Evolutionary conservation across 2,888 invertebrate species (phyloP).

Genomic region (Celastrina argiolus): DNA sequence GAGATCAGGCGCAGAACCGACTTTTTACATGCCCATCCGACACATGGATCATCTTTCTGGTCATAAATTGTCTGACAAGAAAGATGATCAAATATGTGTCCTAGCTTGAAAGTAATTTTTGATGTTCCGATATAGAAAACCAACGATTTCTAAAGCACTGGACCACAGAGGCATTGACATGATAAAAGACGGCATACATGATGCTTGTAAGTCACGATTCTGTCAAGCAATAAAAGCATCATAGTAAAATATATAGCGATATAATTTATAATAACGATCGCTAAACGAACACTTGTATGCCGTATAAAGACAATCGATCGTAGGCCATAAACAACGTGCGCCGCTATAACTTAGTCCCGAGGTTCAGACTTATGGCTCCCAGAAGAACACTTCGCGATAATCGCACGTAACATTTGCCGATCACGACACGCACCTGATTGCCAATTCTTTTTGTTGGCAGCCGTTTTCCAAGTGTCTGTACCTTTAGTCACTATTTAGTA

Average conservation of each 20-base stretch:
- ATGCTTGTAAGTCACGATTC: neutral
- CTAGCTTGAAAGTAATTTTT: too few species aligned
- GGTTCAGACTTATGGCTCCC: slow-evolving; percentile 48
- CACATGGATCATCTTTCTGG: too few species aligned
- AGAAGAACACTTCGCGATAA: slow-evolving; percentile 53
- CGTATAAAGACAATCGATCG: slow-evolving; percentile 43
- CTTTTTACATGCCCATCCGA: too few species aligned
- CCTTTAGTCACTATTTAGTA: too few species aligned
- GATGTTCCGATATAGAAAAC: too few species aligned
- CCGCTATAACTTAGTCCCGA: slow-evolving; percentile 22
- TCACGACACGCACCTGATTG: slow-evolving; percentile 41
- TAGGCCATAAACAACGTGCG: slow-evolving; percentile 41
- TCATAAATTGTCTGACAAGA: too few species aligned
- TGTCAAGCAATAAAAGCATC: slow-evolving; percentile 23
- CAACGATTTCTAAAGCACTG: too few species aligned
- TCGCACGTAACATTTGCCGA: slow-evolving; percentile 42
- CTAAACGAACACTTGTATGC: slow-evolving; percentile 32
- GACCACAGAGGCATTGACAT: too few species aligned
- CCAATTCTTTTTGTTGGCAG: slow-evolving; percentile 31
- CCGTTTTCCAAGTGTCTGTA: neutral
- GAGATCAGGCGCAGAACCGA: too few species aligned
- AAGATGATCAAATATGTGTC: too few species aligned
- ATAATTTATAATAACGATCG: neutral
- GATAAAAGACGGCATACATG: too few species aligned
- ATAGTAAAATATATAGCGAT: neutral